Conservation (phyloP, 2,888 invertebrate genomes). For the Frankliniella fusca region DNA sequence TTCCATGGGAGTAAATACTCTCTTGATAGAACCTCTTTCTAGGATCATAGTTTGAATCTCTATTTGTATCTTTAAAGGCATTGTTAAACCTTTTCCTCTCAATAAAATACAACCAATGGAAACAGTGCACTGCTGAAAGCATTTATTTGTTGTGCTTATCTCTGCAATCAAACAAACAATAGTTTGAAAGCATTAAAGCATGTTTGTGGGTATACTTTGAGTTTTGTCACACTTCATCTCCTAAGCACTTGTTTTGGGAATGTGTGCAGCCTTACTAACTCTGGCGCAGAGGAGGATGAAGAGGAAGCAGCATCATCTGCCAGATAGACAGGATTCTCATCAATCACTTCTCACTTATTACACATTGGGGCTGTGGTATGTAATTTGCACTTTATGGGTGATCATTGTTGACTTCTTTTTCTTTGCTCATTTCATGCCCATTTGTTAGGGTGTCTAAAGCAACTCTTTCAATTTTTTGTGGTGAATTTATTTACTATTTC, state of each 20-base stretch:
- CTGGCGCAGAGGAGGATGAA: constrained; percentile 15
- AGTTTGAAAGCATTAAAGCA: background rate
- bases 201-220: background rate
- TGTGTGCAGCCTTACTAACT: constrained; percentile 22
- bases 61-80: no score
- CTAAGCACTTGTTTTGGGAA: constrained; percentile 8
- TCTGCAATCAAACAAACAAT: no score
- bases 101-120: no score
- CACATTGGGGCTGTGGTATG: constrained; percentile 5
- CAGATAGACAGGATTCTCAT: constrained; percentile 2
- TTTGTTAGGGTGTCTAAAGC: background rate
- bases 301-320: background rate
- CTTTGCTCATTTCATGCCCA: background rate
- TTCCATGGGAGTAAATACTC: no score
- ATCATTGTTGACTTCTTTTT: background rate
- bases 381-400: background rate
- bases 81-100: no score
- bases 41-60: no score
- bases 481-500: background rate
- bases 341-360: background rate
- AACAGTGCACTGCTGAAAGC: background rate
- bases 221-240: background rate
- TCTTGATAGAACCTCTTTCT: no score
- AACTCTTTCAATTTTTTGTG: background rate
- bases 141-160: background rate